phyloP scores from a whole-genome alignment of 2,888 invertebrate genomes.

The Pilophorus perplexus region DNA sequence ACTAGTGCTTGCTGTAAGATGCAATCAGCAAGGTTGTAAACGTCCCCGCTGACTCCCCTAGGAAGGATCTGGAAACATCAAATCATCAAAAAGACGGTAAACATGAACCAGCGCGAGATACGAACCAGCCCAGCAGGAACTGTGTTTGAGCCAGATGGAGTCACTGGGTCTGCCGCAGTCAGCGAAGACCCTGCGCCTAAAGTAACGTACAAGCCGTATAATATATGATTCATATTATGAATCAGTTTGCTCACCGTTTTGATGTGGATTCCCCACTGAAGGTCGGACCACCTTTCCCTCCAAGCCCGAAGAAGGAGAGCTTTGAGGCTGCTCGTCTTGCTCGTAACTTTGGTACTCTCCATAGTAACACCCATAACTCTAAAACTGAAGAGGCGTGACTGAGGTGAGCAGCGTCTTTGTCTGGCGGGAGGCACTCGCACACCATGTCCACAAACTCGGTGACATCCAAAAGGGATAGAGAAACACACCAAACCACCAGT shows the following conservation, averaged over 20 bases:
- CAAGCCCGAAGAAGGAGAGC: slow-evolving; percentile 81
- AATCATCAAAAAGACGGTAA: no score
- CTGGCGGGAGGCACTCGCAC: slow-evolving; percentile 42
- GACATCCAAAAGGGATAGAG: slow-evolving; percentile 22
- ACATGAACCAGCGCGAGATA: no score
- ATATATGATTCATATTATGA: no score
- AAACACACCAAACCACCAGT: no score
- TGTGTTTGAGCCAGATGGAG: no score
- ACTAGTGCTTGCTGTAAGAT: slow-evolving; percentile 91
- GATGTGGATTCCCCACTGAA: slow-evolving; percentile 94
- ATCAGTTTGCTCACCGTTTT: slow-evolving; percentile 78
- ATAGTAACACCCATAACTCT: slow-evolving; percentile 47
- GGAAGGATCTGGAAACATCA: slow-evolving; percentile 66
- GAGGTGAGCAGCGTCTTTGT: slow-evolving; percentile 41
- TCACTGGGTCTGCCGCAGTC: no score
- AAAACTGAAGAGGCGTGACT: slow-evolving; percentile 45
- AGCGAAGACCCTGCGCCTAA: no score
- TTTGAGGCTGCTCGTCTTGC: slow-evolving; percentile 77
- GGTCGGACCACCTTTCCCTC: slow-evolving; percentile 93
- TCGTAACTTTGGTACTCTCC: slow-evolving; percentile 66
- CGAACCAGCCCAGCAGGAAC: no score
- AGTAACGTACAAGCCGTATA: no score
- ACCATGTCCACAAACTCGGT: slow-evolving; percentile 47
- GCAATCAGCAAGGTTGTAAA: slow-evolving; percentile 89
- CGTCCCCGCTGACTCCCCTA: slow-evolving; percentile 87